Conservation (phyloP, 2,888 invertebrate genomes). For the Hemicrepidius hirtus region DNA sequence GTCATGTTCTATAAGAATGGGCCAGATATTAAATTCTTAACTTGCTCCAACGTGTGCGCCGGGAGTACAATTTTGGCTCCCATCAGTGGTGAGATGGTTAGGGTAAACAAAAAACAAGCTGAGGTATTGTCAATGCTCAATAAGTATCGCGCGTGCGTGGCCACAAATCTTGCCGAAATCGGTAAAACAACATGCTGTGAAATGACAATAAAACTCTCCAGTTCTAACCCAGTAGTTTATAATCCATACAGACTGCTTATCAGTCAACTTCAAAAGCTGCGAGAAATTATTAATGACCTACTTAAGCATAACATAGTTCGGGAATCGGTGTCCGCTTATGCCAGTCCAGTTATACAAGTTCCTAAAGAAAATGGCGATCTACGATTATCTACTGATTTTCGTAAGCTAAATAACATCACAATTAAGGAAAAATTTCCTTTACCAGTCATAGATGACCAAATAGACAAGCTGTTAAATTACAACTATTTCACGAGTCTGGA, state of each 20-base stretch:
- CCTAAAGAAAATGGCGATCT: neutral
- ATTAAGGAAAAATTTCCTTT: slow-evolving; percentile 1
- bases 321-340: neutral
- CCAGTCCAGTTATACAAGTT: neutral
- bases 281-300: neutral
- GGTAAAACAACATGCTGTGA: no score
- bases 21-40: no score
- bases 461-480: slow-evolving; percentile 37
- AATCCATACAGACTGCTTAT: neutral
- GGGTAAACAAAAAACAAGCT: no score
- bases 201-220: no score
- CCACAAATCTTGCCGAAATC: no score
- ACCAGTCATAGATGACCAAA: slow-evolving; percentile 23
- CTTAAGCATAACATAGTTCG: neutral
- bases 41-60: no score
- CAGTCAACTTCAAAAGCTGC: neutral
- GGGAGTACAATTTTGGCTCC: no score
- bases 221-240: neutral
- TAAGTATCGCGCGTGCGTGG: no score
- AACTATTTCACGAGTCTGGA: slow-evolving; percentile 52
- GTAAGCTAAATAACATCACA: slow-evolving; percentile 7
- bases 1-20: no score
- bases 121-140: no score
- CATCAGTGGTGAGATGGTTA: no score
- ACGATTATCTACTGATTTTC: slow-evolving; percentile 1